phyloP scores from a whole-genome alignment of 2,888 invertebrate species.

The Brachynemurus nebulosus region DNA sequence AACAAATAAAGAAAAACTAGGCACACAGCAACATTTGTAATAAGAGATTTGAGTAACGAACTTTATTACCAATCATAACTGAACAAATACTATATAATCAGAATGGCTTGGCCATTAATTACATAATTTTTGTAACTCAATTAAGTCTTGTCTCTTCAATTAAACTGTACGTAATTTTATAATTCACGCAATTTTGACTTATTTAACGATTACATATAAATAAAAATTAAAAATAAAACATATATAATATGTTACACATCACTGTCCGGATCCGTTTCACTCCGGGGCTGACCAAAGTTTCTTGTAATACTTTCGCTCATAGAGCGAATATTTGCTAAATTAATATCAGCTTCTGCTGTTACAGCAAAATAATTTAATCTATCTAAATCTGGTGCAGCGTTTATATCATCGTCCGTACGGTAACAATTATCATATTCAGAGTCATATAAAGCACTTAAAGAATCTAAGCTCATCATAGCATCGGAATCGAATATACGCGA shows the following conservation, averaged over 20 bases:
- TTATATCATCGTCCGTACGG: conserved; percentile 35
- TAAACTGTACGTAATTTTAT: too few species aligned
- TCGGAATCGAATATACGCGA: conserved; percentile 68
- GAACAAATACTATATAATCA: too few species aligned
- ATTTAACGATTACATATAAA: too few species aligned
- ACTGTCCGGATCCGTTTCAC: conserved; percentile 50
- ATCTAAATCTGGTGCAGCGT: conserved; percentile 31
- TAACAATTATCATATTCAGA: conserved; percentile 54
- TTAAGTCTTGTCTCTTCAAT: too few species aligned
- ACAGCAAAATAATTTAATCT: conserved; percentile 32
- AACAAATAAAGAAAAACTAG: not conserved
- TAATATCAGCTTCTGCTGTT: conserved; percentile 37
- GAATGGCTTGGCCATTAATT: not conserved
- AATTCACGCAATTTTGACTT: too few species aligned
- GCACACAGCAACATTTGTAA: not conserved
- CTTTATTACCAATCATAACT: not conserved
- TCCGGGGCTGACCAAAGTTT: conserved; percentile 58
- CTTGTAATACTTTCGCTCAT: conserved; percentile 64
- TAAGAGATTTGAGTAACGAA: not conserved
- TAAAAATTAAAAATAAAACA: not conserved
- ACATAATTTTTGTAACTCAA: conserved; percentile 1
- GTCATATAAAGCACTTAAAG: conserved; percentile 71
- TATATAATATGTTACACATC: conserved; percentile 35
- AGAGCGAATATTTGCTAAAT: conserved; percentile 58
- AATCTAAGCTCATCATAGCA: conserved; percentile 62